phyloP scores from a whole-genome alignment of 2,797 vertebrate species.

The Myiotriccus ornatus region DNA sequence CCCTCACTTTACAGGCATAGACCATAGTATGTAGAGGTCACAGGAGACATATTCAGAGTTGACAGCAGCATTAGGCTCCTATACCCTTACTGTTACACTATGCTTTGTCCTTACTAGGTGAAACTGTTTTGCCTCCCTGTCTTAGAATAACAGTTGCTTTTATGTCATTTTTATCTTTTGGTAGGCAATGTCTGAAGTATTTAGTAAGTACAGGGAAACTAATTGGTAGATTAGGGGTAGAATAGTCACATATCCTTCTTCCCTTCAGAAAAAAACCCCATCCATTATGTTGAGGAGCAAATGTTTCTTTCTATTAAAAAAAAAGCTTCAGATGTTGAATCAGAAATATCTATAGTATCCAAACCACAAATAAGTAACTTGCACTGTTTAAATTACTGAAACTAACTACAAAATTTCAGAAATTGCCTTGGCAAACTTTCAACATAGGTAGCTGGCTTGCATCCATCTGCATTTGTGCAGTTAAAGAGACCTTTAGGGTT shows the following conservation, averaged over 20 bases:
- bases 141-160: neutral
- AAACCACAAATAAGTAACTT: neutral
- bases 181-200: neutral
- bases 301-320: neutral
- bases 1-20: neutral
- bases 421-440: neutral
- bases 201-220: neutral
- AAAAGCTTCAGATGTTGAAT: neutral
- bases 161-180: neutral
- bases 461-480: neutral
- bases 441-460: neutral
- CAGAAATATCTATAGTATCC: neutral
- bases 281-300: neutral
- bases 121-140: neutral
- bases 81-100: neutral
- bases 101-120: neutral
- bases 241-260: neutral
- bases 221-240: neutral
- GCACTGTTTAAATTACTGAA: neutral
- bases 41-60: neutral
- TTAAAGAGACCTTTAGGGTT: neutral
- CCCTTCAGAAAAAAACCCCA: neutral
- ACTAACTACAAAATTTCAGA: neutral
- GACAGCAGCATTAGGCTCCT: neutral
- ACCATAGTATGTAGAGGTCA: neutral